Evolutionary conservation across 2,797 vertebrate genomes (phyloP).

Genomic region (Lateolabrax maculatus): DNA sequence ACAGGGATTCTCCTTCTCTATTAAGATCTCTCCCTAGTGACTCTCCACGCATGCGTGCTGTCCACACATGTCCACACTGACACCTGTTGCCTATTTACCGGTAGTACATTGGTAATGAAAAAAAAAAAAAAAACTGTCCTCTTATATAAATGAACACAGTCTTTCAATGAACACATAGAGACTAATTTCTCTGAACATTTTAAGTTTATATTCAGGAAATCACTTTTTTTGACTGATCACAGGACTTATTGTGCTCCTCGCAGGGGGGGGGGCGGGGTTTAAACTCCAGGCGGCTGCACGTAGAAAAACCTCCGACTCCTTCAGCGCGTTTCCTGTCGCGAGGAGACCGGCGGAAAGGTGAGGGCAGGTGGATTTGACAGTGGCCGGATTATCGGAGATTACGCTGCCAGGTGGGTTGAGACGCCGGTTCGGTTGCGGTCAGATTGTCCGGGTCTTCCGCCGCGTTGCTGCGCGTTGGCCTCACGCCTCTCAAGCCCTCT

Average conservation of each 20-base stretch:
- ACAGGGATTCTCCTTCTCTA: no score
- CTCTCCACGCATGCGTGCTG: background rate
- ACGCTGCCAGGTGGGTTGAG: conserved; percentile 38
- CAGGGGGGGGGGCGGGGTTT: conserved; percentile 49
- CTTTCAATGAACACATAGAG: no score
- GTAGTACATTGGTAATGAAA: background rate
- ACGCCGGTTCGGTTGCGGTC: background rate
- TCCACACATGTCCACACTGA: background rate
- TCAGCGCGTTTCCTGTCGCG: background rate
- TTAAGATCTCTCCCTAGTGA: no score
- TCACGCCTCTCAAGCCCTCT: no score
- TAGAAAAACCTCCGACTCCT: background rate
- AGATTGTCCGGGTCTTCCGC: background rate
- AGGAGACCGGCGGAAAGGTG: background rate
- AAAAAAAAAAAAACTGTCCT: no score
- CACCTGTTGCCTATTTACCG: background rate
- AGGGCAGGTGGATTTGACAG: background rate
- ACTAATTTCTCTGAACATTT: background rate
- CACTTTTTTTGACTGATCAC: fast-evolving
- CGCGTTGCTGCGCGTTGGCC: background rate
- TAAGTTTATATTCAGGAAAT: no score
- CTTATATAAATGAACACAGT: background rate
- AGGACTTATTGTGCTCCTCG: background rate
- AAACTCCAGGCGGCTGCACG: background rate
- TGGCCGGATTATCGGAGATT: conserved; percentile 35